phyloP scores from a whole-genome alignment of 2,888 invertebrate genomes.

The Pristionchus maxplancki region DNA sequence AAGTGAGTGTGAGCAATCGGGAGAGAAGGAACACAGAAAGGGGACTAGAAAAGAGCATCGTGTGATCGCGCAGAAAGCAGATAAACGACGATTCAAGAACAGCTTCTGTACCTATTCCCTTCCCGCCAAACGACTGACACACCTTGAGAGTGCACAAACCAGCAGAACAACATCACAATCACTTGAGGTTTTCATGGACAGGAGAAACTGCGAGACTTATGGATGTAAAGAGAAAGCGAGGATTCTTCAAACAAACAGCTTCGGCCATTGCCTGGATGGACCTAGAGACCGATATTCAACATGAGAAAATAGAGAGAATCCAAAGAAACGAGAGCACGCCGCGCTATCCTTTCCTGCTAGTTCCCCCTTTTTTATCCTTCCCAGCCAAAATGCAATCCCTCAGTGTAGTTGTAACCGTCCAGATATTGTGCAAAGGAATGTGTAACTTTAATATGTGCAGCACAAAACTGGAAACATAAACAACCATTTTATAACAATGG shows the following conservation, averaged over 20 bases:
- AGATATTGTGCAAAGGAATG: not conserved
- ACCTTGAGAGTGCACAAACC: not conserved
- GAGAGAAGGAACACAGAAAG: slow-evolving; percentile 14
- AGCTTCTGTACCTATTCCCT: slow-evolving; percentile 15
- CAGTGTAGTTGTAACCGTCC: not conserved
- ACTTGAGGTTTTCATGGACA: not conserved
- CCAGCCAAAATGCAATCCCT: not conserved
- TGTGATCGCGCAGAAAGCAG: not conserved
- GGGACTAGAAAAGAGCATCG: not conserved
- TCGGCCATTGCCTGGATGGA: not conserved
- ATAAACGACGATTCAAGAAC: not conserved
- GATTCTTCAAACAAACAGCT: not conserved
- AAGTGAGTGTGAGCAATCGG: slow-evolving; percentile 29
- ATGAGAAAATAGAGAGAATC: not conserved
- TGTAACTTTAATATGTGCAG: not conserved
- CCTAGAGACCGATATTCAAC: slow-evolving; percentile 14
- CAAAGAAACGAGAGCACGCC: slow-evolving; percentile 47
- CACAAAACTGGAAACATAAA: not conserved
- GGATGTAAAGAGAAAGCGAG: not conserved
- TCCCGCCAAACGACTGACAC: not conserved
- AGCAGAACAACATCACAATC: not conserved
- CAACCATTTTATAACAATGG: slow-evolving; percentile 53
- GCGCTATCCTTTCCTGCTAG: slow-evolving; percentile 1
- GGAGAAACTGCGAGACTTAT: not conserved
- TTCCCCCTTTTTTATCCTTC: not conserved